Conservation (phyloP, 2,113 vertebrate genomes). For the Pterocles gutturalis region DNA sequence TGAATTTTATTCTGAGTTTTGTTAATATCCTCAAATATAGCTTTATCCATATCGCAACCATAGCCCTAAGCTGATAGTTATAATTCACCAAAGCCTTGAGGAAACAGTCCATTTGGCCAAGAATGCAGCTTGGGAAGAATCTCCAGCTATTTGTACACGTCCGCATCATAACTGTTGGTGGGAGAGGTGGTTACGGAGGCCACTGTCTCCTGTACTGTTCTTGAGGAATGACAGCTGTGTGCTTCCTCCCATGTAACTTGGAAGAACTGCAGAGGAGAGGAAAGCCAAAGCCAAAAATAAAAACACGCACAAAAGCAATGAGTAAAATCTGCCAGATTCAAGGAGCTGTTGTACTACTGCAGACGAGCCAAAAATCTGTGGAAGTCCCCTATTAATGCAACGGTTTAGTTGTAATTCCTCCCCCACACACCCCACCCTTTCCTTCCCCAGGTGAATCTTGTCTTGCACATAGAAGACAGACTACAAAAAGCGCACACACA, state of each 20-base stretch:
- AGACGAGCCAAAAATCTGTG: constrained; percentile 7
- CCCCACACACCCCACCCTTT: neutral
- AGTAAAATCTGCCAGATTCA: constrained; percentile 30
- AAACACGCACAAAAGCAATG: constrained; percentile 18
- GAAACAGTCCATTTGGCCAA: neutral
- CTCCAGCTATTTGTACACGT: neutral
- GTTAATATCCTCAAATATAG: neutral
- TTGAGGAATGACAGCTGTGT: constrained; percentile 24
- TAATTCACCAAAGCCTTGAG: neutral
- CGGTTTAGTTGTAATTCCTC: neutral
- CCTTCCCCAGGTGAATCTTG: constrained; percentile 22
- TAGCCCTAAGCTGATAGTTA: neutral
- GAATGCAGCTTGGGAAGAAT: neutral
- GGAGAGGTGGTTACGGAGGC: neutral
- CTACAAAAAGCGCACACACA: neutral
- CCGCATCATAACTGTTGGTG: neutral
- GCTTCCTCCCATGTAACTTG: constrained; percentile 46
- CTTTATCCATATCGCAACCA: neutral
- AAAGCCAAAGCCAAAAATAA: constrained; percentile 51
- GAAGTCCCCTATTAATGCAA: constrained; percentile 24
- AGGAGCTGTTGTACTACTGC: neutral
- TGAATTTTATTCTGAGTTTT: neutral
- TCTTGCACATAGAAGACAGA: neutral
- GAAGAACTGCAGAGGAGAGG: constrained; percentile 13
- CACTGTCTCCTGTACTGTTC: neutral